Evolutionary conservation across 2,888 invertebrate genomes (phyloP), one percentile per base, ranked within the genome.

Genomic region (Cheilosia vulpina): DNA sequence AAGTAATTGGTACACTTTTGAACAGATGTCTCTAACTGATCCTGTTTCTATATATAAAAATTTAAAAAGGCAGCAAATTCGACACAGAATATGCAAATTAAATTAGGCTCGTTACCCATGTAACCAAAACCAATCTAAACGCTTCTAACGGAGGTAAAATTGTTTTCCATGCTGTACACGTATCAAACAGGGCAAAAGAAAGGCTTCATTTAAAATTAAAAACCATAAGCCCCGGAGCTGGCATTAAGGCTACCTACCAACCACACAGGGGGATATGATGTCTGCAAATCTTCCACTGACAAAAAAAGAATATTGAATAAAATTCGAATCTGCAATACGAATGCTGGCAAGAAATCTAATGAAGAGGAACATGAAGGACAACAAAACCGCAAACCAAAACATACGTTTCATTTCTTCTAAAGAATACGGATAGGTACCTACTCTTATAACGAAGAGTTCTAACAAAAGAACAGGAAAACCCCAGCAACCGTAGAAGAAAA

Each of bases 361-460:
- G 47, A 47, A 50, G 38, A 13, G 5, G 38, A 27, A n/a, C 6
- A 17, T 55, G 57, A 65, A 55, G 57, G 43, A 76, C 60, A 62
- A 63, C 55, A 31, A 62, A 55, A 69, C 77, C 69, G 47, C 69
- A 71, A 78, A 71, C 77, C 45, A 34, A 55, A 78, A 78, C 77
- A 71, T 57, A 78, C 53, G 69, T 69, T 76, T 78, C 17, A 24
- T 53, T 53, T 62, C 55, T 38, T 13, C 38, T 13, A 38, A 38
- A 13, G 38, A 38, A 62, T 63, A 77, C 68, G 68, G 53, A 69
- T 77, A 6, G 27, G 27, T 27, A 62, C n/a, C n/a, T n/a, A n/a
- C 68, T 69, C 60, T 45, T 41, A 60, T 27, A 77, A 45, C 68
- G 68, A 60, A 77, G 21, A 62, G 45, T 43, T n/a, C 21, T 60